Evolutionary conservation across 2,888 invertebrate species (phyloP), one percentile per base, ranked within the genome.

Genomic region (Drosophila monieri): DNA sequence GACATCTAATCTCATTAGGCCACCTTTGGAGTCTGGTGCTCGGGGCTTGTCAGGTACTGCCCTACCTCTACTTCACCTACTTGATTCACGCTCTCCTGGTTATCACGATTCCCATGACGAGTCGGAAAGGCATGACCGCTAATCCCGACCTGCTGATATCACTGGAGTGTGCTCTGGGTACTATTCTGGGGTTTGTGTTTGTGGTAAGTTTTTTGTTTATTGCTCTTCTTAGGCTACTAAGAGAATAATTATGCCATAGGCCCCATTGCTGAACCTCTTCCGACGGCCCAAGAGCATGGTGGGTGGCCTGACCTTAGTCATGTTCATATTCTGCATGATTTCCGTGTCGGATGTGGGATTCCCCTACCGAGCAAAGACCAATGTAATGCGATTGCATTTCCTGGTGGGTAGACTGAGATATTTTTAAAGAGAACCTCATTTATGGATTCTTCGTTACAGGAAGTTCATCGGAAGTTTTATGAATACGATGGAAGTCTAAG

Each of bases 41-140:
- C 43, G 73, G 92, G 21, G 51, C 88, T 70, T 78, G 90, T 78
- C 89, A 91, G 79, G 74, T 92, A 1, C 67, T 93, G 30, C 93
- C 93, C 1, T 89, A 92, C 47, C 73, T 92, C 6, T 90, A 92
- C 58, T 88, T 91, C 1, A 80, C 92, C 6, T 94, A 94, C 77
- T 69, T 92, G 41, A 89, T 92, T 30, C 88, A 92, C 64, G 90
- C 91, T 6, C 89, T 92, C 10, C 90, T 93, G 18, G 90, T 90
- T 37, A 91, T 93, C 55, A 92, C 94, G 65, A 92, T 94, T 37
- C 94, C 95, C 0, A 93, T 94, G 75, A 92, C 93, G 89, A 94
- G 93, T 0, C 90, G 94, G 3, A 89, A 90, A 44, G 94, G 94
- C 1, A 88, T 92, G 3, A 84, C 84, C 1, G 73, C 89, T 2